Base-by-base conservation (phyloP, 2,888 invertebrate species). In the Crematogaster levior region DNA sequence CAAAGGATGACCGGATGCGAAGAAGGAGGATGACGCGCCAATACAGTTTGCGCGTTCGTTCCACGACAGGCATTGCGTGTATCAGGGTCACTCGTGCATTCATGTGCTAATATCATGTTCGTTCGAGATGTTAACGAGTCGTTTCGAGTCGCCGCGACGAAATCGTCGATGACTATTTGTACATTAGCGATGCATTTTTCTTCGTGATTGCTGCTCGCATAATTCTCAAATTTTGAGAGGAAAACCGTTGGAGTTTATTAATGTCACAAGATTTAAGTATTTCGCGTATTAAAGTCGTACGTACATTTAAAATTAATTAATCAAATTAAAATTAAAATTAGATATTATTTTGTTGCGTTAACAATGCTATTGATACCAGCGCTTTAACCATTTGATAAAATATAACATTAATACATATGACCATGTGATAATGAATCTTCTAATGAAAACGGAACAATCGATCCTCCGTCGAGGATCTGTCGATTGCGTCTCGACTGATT, bases 11-110 rank as follows among this genome's bases (percentile, higher is more conserved):
- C 60, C 82, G 81, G 80, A 74, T 73, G 82, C 68, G 68, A 77
- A 82, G 85, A 88, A 86, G 83, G 66, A 86, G 84, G 84, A 86
- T 85, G 89, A 90, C 85, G 90, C 85, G 84, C 48, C 84, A 85
- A 86, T 66, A 40, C 75, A 75, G 70, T 82, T 82, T 74, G 66
- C 40, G 58, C 51, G 60, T 40, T 72, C 66, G 27, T 53, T n/a
- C 70, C 60, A 48, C 81, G 75, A 85, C 82, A 40, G 68, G 74
- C 77, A 73, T 66, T 77, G 74, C 74, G 63, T 73, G 27, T 24
- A 89, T 89, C 89, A 88, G 88, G 88, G 87, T 86, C 85, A 89
- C 73, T 51, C 60, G 34, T 66, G 27, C 56, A 70, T 85, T 85
- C 83, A 84, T 86, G 84, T 85, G 89, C 74, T 73, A 85, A 86